A percentile compares a stretch with the other conserved stretches of the same genome.
These are phyloP conservation scores for Zosterops pallidus DNA, from an alignment of 2,113 vertebrate species.

Conservation along the genomic window DNA sequence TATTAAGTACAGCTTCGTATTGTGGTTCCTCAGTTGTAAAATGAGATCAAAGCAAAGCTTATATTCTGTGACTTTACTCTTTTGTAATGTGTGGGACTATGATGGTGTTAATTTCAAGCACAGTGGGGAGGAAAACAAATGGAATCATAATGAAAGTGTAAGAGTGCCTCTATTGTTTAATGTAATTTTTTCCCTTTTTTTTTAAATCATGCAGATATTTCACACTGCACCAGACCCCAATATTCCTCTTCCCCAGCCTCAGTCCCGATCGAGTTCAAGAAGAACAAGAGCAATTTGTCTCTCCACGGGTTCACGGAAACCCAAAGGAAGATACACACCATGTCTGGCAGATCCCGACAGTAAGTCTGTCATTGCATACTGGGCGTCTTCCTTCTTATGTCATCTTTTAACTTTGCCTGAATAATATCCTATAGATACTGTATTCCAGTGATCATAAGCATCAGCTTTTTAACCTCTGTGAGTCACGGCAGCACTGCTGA, in stretches of 20 bases:
- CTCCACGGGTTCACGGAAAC: constrained; percentile 89
- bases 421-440: background rate
- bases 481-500: background rate
- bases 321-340: constrained; percentile 85
- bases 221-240: constrained; percentile 89
- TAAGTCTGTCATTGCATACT: constrained; percentile 70
- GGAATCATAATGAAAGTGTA: background rate
- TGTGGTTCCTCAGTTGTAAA: background rate
- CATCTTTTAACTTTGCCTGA: background rate
- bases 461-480: constrained; percentile 24
- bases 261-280: constrained; percentile 86
- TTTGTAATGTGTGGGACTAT: background rate
- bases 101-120: background rate
- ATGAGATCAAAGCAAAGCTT: background rate
- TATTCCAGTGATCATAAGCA: background rate
- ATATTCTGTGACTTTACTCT: background rate
- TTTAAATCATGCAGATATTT: constrained; percentile 82
- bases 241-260: constrained; percentile 88
- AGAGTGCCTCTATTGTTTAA: background rate
- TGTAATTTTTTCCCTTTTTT: background rate
- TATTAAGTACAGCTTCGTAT: background rate
- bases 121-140: background rate
- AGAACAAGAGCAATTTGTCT: constrained; percentile 92
- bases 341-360: constrained; percentile 96
- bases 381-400: background rate